A percentile compares a stretch with the other conserved stretches of the same genome.
These are phyloP conservation scores for Platalea minor DNA, from an alignment of 2,797 vertebrate genomes.

Conservation along the genomic window DNA sequence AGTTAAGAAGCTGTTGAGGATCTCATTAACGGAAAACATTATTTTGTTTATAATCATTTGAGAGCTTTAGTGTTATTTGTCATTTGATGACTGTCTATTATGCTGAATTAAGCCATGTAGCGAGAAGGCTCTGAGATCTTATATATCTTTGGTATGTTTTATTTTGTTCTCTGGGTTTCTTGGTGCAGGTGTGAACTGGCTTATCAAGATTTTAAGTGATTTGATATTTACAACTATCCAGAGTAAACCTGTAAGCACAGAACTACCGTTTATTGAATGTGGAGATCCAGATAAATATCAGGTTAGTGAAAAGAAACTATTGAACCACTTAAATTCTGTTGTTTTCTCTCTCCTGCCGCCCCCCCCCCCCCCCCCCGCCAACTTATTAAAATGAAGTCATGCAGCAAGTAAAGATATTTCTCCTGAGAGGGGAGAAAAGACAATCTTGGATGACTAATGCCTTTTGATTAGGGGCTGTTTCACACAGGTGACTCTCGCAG, in stretches of 20 bases:
- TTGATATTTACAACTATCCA: conserved; percentile 52
- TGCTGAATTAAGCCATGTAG: not conserved
- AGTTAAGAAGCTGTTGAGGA: not conserved
- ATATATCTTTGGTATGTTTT: not conserved
- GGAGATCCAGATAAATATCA: conserved; percentile 66
- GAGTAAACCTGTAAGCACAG: conserved; percentile 29
- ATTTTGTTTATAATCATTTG: not conserved
- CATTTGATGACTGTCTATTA: not conserved
- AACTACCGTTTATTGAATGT: conserved; percentile 71
- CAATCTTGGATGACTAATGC: not conserved
- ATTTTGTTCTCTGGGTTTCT: conserved; percentile 30
- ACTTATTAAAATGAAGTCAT: conserved; percentile 30
- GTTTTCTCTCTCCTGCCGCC: not conserved
- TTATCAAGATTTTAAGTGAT: conserved; percentile 64
- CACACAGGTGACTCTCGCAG: not conserved
- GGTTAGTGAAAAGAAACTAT: conserved; percentile 58
- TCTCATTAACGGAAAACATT: not conserved
- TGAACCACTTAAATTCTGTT: not conserved
- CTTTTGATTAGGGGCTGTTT: conserved; percentile 7
- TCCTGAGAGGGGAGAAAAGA: not conserved
- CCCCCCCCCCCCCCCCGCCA: not conserved
- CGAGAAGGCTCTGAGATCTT: not conserved
- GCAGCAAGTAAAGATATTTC: not conserved
- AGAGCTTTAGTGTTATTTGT: not conserved
- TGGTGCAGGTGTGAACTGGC: conserved; percentile 62